Conservation (phyloP, 2,797 vertebrate genomes). For the Sphenodon punctatus region DNA sequence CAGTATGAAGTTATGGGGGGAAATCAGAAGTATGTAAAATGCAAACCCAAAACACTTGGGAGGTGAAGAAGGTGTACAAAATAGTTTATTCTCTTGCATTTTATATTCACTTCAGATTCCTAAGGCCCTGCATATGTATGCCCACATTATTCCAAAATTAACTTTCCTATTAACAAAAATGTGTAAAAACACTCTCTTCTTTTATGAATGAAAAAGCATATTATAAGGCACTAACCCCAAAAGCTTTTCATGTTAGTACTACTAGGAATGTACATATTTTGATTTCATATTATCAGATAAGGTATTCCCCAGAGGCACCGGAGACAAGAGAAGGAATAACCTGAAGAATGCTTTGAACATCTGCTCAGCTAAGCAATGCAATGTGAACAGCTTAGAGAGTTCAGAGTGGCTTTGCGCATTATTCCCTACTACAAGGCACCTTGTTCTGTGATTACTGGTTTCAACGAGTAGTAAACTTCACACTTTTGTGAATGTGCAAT, state of each 20-base stretch:
- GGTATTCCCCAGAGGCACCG: slow-evolving; percentile 67
- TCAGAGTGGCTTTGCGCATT: slow-evolving; percentile 12
- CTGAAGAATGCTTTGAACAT: not conserved
- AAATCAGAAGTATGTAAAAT: not conserved
- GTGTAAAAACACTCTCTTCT: not conserved
- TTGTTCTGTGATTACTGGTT: slow-evolving; percentile 14
- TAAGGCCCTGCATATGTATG: too few relatives aligned
- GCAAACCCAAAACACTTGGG: not conserved
- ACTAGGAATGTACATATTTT: slow-evolving; percentile 53
- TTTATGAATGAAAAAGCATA: not conserved
- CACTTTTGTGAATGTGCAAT: not conserved
- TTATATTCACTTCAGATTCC: not conserved
- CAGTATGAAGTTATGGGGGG: not conserved
- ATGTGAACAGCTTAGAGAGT: not conserved
- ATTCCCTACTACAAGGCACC: slow-evolving; percentile 62
- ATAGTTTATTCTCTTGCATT: not conserved
- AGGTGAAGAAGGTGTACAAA: too few relatives aligned
- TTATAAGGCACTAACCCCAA: slow-evolving; percentile 67
- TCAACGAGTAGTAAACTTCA: slow-evolving; percentile 10
- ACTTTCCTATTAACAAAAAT: not conserved
- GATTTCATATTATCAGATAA: slow-evolving; percentile 35
- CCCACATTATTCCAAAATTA: not conserved
- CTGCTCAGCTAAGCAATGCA: slow-evolving; percentile 20
- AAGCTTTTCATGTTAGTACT: slow-evolving; percentile 17
- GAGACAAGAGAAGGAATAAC: slow-evolving; percentile 15